Evolutionary conservation across 2,888 invertebrate species (phyloP).

Genomic region (Idaea aversata): DNA sequence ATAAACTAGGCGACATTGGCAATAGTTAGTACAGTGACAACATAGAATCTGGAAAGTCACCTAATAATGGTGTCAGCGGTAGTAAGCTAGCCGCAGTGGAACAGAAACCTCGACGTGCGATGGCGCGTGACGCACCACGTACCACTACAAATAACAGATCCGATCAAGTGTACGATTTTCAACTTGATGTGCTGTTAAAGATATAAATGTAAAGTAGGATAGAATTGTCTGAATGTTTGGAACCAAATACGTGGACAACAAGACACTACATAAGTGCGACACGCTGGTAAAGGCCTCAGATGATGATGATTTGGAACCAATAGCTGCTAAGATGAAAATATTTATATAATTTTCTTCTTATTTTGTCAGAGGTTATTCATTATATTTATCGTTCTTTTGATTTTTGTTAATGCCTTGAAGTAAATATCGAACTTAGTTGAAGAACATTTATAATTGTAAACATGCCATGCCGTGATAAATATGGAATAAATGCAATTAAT

Average conservation of each 20-base stretch:
- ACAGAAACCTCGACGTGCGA: conserved; percentile 64
- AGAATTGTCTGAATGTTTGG: neutral
- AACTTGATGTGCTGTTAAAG: neutral
- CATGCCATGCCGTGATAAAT: too few relatives aligned
- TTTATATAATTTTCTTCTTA: too few relatives aligned
- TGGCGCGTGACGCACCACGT: conserved; percentile 59
- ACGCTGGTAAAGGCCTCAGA: too few relatives aligned
- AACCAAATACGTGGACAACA: neutral
- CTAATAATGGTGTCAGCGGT: conserved; percentile 48
- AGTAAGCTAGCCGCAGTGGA: conserved; percentile 39
- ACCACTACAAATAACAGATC: conserved; percentile 46
- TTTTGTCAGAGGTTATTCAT: too few relatives aligned
- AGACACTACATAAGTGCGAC: neutral
- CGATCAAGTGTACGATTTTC: conserved; percentile 27
- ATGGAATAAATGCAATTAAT: neutral
- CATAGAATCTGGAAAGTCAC: conserved; percentile 23
- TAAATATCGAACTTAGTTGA: too few relatives aligned
- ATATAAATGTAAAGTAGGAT: neutral
- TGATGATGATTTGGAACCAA: too few relatives aligned
- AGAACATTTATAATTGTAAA: too few relatives aligned
- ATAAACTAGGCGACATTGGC: conserved; percentile 9
- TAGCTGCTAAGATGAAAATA: too few relatives aligned
- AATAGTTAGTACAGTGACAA: conserved; percentile 7
- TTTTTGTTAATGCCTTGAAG: too few relatives aligned
- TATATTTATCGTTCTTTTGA: too few relatives aligned